Conservation (phyloP, 2,797 vertebrate species). For the Rhabdomys pumilio region DNA sequence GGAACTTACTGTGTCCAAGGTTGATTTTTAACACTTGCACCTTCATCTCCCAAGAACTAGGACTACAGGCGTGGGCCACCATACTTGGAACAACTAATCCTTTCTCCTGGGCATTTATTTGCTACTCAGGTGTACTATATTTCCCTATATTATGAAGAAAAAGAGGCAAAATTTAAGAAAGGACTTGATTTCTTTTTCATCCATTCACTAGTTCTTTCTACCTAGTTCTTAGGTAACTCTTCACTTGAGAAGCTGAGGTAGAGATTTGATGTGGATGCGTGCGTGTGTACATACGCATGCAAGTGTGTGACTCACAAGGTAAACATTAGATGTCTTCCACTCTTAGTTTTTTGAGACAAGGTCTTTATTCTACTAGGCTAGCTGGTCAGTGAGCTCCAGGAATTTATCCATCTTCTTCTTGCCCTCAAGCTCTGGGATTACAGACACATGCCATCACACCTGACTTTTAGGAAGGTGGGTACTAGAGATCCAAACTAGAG, state of each 20-base stretch:
- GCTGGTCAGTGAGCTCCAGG: neutral
- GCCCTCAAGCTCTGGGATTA: neutral
- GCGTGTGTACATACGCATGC: neutral
- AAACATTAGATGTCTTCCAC: neutral
- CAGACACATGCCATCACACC: neutral
- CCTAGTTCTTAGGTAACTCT: neutral
- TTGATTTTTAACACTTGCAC: neutral
- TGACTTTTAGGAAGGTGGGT: neutral
- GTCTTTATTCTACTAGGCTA: neutral
- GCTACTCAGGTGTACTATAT: neutral
- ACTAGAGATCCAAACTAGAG: neutral
- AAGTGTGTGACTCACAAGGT: neutral
- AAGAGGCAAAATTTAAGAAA: slow-evolving; percentile 44
- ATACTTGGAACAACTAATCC: neutral
- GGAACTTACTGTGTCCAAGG: neutral
- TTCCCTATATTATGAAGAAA: slow-evolving; percentile 1
- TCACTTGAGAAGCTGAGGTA: neutral
- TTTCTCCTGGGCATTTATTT: neutral
- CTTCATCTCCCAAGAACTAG: neutral
- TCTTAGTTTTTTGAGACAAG: neutral
- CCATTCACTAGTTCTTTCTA: neutral
- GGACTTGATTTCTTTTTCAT: neutral
- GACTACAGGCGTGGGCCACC: neutral
- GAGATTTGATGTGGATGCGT: too few relatives aligned
- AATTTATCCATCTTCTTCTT: neutral